Evolutionary conservation across 1,140 invertebrate species (phyloP).

Genomic region (Acyrthosiphon pisum): DNA sequence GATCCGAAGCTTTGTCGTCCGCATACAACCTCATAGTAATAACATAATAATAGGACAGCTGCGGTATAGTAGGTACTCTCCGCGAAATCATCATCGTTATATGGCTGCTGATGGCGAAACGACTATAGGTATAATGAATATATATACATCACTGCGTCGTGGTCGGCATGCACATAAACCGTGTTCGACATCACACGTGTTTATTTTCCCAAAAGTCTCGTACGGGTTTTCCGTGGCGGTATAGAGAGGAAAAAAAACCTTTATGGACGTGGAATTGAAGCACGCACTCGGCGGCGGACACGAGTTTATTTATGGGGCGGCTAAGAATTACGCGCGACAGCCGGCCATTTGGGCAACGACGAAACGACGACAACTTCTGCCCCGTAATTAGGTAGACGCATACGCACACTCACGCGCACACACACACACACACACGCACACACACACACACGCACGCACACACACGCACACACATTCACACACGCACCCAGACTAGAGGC

Average conservation of each 20-base stretch:
- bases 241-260: neutral
- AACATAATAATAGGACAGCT: neutral
- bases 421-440: no score
- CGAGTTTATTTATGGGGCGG: constrained; percentile 51
- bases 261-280: constrained; percentile 44
- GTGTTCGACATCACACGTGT: constrained; percentile 48
- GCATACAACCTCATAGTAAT: neutral
- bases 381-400: constrained; percentile 52
- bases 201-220: constrained; percentile 49
- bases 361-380: constrained; percentile 53
- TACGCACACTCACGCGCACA: no score
- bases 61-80: no score
- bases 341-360: constrained; percentile 38
- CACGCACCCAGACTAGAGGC: neutral
- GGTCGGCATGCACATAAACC: neutral
- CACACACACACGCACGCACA: neutral
- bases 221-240: neutral
- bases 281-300: constrained; percentile 35
- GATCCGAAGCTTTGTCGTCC: neutral
- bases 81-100: neutral
- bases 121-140: neutral
- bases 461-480: no score
- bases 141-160: neutral
- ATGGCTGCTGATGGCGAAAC: neutral
- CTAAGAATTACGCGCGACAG: constrained; percentile 56